These are phyloP conservation scores for Hyposoter didymator DNA, from an alignment of 2,888 invertebrate genomes.

Conservation along the genomic window DNA sequence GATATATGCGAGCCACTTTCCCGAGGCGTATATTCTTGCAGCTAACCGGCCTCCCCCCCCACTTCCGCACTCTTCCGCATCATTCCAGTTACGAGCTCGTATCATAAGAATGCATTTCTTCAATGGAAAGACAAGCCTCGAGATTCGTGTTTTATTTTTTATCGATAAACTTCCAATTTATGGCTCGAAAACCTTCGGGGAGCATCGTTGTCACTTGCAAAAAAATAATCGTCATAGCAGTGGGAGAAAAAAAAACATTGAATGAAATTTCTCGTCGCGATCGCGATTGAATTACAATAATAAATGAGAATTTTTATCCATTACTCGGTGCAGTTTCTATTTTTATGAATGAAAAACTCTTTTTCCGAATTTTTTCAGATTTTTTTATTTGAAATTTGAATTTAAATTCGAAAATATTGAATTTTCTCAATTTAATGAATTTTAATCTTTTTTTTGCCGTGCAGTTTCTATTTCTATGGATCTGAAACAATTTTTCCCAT, in stretches of 20 bases:
- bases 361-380: too few species aligned
- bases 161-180: not conserved
- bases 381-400: too few species aligned
- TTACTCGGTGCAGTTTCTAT: too few species aligned
- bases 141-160: not conserved
- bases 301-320: too few species aligned
- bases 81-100: conserved; percentile 27
- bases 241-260: not conserved
- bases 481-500: too few species aligned
- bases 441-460: too few species aligned
- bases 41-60: conserved; percentile 35
- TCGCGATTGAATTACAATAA: too few species aligned
- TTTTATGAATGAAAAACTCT: too few species aligned
- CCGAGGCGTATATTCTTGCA: conserved; percentile 61
- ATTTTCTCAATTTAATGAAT: too few species aligned
- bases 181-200: not conserved
- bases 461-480: too few species aligned
- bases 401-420: too few species aligned
- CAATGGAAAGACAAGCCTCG: not conserved
- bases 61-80: conserved; percentile 14
- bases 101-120: conserved; percentile 1
- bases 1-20: conserved; percentile 74
- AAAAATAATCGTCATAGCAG: not conserved
- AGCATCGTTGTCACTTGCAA: not conserved
- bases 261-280: not conserved